Conservation (phyloP, 2,797 vertebrate species). For the Prionace glauca region DNA sequence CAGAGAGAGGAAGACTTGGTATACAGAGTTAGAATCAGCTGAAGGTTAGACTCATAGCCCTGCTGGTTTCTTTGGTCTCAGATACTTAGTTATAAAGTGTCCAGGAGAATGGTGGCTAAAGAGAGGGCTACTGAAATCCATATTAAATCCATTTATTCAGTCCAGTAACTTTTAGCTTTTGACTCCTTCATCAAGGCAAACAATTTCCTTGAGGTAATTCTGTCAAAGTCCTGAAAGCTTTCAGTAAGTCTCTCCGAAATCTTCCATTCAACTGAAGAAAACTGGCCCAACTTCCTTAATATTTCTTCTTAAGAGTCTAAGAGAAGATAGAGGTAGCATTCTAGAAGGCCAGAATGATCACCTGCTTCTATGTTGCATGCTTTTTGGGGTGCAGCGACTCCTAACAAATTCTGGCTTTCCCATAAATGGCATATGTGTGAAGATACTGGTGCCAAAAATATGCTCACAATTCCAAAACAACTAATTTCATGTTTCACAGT, state of each 20-base stretch:
- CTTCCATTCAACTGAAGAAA: neutral
- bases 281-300: neutral
- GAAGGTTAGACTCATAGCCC: neutral
- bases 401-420: neutral
- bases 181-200: neutral
- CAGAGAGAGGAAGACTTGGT: neutral
- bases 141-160: neutral
- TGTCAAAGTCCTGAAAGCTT: neutral
- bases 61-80: neutral
- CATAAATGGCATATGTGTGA: neutral
- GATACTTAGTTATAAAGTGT: neutral
- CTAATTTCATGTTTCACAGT: neutral
- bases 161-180: neutral
- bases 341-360: neutral
- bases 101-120: too few relatives aligned
- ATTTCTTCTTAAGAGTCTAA: neutral
- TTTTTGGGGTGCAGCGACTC: neutral
- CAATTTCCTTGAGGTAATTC: neutral
- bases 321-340: neutral
- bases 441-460: neutral
- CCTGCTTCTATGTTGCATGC: neutral
- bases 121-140: neutral
- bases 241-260: neutral
- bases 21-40: neutral
- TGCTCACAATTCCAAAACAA: neutral